Percentiles rank a stretch among this genome's conserved stretches.
Evolutionary conservation across 2,888 invertebrate genomes (phyloP).

Genomic region (Brachypalpus laphriformis): DNA sequence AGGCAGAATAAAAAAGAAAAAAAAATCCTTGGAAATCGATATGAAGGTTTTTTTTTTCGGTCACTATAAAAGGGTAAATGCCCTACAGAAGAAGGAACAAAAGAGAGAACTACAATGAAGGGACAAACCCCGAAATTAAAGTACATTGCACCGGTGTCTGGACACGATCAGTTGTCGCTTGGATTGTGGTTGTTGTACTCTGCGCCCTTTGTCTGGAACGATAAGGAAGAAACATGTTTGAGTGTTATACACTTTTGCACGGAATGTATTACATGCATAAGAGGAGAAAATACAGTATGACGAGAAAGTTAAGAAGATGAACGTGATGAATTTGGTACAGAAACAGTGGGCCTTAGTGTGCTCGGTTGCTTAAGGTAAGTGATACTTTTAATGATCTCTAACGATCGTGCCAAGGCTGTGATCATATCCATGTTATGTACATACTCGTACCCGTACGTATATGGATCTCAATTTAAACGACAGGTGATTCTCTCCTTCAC

Average conservation of each 20-base stretch:
- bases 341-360: no score
- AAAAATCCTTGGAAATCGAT: constrained; percentile 61
- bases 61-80: constrained; percentile 54
- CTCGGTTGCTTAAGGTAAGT: no score
- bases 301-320: constrained; percentile 4
- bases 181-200: constrained; percentile 19
- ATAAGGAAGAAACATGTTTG: constrained; percentile 64
- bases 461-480: no score
- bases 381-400: no score
- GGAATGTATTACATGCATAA: background rate
- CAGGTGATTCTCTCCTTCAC: no score
- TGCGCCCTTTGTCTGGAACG: constrained; percentile 43
- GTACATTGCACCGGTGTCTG: constrained; percentile 55
- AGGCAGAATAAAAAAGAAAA: background rate
- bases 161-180: constrained; percentile 1
- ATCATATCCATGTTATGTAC: no score
- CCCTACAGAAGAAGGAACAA: constrained; percentile 36
- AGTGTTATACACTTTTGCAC: background rate
- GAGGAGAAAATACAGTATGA: background rate
- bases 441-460: no score
- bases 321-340: no score
- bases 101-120: background rate
- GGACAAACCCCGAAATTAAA: constrained; percentile 47
- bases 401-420: no score
- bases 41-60: constrained; percentile 50